These are phyloP conservation scores for Oryzias curvinotus DNA, from an alignment of 2,113 vertebrate genomes.

Conservation along the genomic window DNA sequence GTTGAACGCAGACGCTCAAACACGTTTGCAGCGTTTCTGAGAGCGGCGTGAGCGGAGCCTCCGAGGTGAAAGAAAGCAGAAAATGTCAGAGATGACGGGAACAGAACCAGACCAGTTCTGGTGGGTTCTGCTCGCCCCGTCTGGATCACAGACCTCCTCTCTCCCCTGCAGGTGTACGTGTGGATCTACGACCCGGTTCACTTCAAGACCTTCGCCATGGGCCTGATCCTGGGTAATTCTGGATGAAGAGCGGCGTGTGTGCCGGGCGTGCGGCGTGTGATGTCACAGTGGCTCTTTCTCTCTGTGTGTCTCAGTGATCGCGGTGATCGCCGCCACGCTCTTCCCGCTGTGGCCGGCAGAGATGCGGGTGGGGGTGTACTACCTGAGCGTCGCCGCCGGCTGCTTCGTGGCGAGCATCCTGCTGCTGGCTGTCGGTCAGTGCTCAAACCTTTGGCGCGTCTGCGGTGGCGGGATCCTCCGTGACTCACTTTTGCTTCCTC, in stretches of 20 bases:
- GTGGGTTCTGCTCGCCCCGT: too few relatives aligned
- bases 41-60: too few relatives aligned
- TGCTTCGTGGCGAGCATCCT: conserved; percentile 98
- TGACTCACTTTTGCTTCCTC: background rate
- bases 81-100: too few relatives aligned
- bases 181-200: conserved; percentile 99
- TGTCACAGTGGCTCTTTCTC: background rate
- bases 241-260: background rate
- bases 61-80: too few relatives aligned
- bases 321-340: conserved; percentile 95
- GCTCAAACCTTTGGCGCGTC: background rate
- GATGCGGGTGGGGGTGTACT: conserved; percentile 98
- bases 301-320: conserved; percentile 82
- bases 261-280: background rate
- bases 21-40: too few relatives aligned
- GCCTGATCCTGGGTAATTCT: conserved; percentile 93
- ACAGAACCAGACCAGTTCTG: too few relatives aligned
- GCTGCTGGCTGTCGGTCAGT: conserved; percentile 95
- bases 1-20: too few relatives aligned
- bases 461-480: background rate
- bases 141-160: background rate
- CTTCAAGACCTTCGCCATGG: conserved; percentile 99
- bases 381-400: conserved; percentile 95
- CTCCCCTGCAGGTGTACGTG: conserved; percentile 85
- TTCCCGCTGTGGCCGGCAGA: conserved; percentile 99